These are phyloP conservation scores for Fragum fragum DNA, from an alignment of 2,888 invertebrate genomes.

Conservation along the genomic window DNA sequence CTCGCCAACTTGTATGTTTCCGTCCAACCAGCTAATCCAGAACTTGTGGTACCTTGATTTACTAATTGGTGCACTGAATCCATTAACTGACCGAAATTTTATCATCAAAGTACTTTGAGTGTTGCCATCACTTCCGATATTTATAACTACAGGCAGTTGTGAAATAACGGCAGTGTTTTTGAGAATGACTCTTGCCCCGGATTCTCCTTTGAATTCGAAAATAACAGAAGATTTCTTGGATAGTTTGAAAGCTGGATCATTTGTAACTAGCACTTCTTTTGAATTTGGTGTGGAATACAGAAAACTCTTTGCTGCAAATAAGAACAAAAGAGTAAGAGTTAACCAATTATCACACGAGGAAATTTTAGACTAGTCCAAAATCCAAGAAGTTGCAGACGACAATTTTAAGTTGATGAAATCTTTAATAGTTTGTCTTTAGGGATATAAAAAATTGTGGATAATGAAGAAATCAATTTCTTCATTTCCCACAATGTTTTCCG, in stretches of 20 bases:
- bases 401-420: too few relatives aligned
- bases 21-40: constrained; percentile 16
- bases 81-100: constrained; percentile 1
- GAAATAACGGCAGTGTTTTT: constrained; percentile 7
- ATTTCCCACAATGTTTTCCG: too few relatives aligned
- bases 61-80: constrained; percentile 15
- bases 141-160: neutral
- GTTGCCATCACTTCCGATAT: constrained; percentile 1
- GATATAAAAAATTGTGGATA: too few relatives aligned
- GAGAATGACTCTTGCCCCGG: constrained; percentile 1
- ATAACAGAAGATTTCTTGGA: neutral
- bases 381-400: too few relatives aligned
- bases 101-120: neutral
- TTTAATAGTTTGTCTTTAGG: neutral
- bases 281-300: constrained; percentile 2
- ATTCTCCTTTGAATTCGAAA: constrained; percentile 17
- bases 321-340: neutral
- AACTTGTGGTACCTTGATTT: neutral
- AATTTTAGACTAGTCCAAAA: too few relatives aligned
- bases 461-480: too few relatives aligned
- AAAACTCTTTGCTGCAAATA: neutral
- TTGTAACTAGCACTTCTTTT: neutral
- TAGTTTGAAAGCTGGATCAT: neutral
- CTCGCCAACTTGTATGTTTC: constrained; percentile 22
- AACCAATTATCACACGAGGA: too few relatives aligned